Evolutionary conservation across 2,797 vertebrate genomes (phyloP).

Genomic region (Sebastes cheni): DNA sequence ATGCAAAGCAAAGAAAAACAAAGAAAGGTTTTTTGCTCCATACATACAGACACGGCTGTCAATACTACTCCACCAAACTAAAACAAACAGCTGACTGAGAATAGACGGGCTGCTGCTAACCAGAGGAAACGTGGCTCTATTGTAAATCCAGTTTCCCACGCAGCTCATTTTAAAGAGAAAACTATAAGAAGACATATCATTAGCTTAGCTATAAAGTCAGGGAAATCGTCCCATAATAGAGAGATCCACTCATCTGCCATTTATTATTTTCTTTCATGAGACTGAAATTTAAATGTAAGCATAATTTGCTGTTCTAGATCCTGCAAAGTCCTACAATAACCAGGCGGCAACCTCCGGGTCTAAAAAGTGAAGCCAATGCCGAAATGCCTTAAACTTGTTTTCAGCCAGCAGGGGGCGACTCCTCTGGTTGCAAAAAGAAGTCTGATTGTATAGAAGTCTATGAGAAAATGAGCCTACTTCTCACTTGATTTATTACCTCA

Average conservation of each 20-base stretch:
- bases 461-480: no score
- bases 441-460: no score
- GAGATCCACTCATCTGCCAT: background rate
- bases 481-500: no score
- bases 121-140: constrained; percentile 29
- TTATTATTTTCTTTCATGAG: background rate
- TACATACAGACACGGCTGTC: background rate
- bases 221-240: fast-evolving
- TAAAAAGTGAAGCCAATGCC: no score
- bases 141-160: constrained; percentile 39
- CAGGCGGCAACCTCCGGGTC: no score
- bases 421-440: no score
- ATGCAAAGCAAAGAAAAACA: constrained; percentile 21
- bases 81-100: constrained; percentile 60
- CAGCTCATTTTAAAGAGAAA: constrained; percentile 11
- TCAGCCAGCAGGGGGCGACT: no score
- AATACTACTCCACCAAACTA: constrained; percentile 51
- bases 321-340: background rate
- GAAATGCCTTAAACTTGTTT: fast-evolving
- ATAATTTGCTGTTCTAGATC: background rate
- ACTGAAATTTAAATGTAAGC: background rate
- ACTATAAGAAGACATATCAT: background rate
- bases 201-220: background rate
- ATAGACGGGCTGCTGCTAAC: constrained; percentile 7
- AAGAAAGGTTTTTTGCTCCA: constrained; percentile 1